Conservation (phyloP, 2,888 invertebrate genomes). For the Nomada fucata region DNA sequence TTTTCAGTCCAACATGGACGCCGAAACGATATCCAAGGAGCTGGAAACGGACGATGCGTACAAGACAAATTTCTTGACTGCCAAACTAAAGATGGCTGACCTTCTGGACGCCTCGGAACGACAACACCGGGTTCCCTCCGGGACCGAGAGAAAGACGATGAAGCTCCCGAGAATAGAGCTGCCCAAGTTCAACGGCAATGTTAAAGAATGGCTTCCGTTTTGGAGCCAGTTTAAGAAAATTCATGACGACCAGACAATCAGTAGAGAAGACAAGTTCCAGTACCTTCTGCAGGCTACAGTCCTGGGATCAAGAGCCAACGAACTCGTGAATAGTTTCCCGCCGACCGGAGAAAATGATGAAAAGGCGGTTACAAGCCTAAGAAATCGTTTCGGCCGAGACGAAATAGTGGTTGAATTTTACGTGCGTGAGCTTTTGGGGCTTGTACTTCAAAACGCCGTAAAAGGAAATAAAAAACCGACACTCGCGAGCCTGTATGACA, state of each 20-base stretch:
- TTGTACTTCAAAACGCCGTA: slow-evolving; percentile 70
- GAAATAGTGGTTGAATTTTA: neutral
- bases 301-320: neutral
- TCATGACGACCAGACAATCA: slow-evolving; percentile 1
- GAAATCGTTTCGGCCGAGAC: slow-evolving; percentile 45
- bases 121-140: neutral
- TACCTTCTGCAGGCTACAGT: slow-evolving; percentile 4
- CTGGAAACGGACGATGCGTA: neutral
- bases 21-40: neutral
- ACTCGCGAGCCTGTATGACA: slow-evolving; percentile 67
- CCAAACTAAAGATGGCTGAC: neutral
- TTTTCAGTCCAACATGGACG: neutral
- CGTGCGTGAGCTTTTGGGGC: slow-evolving; percentile 69
- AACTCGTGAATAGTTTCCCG: slow-evolving; percentile 22
- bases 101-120: neutral
- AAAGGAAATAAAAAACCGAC: slow-evolving; percentile 40
- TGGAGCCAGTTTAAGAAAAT: slow-evolving; percentile 27
- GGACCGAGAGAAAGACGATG: neutral
- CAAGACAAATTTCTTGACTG: neutral
- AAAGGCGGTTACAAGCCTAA: slow-evolving; percentile 45
- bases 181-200: slow-evolving; percentile 1
- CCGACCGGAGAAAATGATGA: slow-evolving; percentile 53
- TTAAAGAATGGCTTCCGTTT: slow-evolving; percentile 20
- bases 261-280: slow-evolving; percentile 3
- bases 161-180: slow-evolving; percentile 16